Conservation (phyloP, 2,888 invertebrate species). For the Melitaea athalia region DNA sequence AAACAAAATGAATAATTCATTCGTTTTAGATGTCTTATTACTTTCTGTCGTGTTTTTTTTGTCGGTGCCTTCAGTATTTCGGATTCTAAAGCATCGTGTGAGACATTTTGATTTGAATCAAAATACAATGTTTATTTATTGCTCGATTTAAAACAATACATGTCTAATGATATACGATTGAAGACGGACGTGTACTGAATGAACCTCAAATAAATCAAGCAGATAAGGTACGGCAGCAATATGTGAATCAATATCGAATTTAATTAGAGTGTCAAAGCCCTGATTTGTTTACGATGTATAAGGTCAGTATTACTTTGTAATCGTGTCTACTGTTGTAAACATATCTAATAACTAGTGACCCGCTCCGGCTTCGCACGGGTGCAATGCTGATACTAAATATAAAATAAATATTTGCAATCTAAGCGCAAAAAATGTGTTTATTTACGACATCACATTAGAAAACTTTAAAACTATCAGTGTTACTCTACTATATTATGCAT, state of each 20-base stretch:
- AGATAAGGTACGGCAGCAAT: neutral
- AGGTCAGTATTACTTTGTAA: neutral
- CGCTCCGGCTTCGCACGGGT: too few species aligned
- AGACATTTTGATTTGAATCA: constrained; percentile 40
- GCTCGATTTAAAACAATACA: constrained; percentile 31
- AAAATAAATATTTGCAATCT: too few species aligned
- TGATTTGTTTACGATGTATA: neutral
- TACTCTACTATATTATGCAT: too few species aligned
- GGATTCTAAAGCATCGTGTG: constrained; percentile 36
- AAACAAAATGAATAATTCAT: constrained; percentile 36
- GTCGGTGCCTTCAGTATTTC: constrained; percentile 9
- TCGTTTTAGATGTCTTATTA: neutral
- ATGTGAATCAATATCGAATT: neutral
- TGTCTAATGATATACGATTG: constrained; percentile 22
- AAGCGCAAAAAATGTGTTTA: too few species aligned
- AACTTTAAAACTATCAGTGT: too few species aligned
- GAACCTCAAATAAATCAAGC: constrained; percentile 10
- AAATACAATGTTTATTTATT: constrained; percentile 39
- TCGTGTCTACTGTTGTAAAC: neutral
- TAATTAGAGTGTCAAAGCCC: constrained; percentile 1
- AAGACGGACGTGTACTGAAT: constrained; percentile 19
- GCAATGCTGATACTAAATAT: too few species aligned
- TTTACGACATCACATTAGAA: too few species aligned
- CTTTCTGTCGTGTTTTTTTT: constrained; percentile 15
- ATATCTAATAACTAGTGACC: too few species aligned